Percentiles rank a stretch among this genome's conserved stretches.
These are phyloP conservation scores for Ctenopoma kingsleyae DNA, from an alignment of 2,797 vertebrate species.

Conservation along the genomic window DNA sequence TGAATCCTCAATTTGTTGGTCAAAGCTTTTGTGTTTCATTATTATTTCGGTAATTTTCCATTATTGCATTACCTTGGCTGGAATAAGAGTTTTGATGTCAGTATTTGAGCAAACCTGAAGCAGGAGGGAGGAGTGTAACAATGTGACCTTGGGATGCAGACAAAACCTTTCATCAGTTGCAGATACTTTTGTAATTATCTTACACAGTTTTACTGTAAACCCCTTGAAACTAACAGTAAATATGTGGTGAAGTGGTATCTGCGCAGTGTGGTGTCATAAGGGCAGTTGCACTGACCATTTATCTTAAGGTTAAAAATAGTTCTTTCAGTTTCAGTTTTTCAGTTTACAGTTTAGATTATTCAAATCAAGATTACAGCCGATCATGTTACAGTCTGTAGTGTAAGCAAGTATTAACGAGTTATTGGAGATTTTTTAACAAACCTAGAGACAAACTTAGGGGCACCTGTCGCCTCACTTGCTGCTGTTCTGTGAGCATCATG, in stretches of 20 bases:
- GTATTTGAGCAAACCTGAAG: neutral
- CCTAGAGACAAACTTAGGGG: too few relatives aligned
- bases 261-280: neutral
- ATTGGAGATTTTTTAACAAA: constrained; percentile 11
- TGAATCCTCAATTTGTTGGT: constrained; percentile 9
- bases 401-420: too few relatives aligned
- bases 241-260: too few relatives aligned
- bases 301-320: too few relatives aligned
- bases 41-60: neutral
- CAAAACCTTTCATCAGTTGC: neutral
- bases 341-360: neutral
- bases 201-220: neutral
- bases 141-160: neutral
- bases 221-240: neutral
- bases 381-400: neutral
- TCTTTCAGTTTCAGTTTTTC: too few relatives aligned
- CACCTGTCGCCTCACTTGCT: neutral
- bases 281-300: neutral
- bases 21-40: constrained; percentile 16
- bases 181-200: neutral
- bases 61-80: neutral
- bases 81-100: constrained; percentile 34
- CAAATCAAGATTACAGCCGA: neutral
- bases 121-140: neutral
- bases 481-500: too few relatives aligned